A percentile compares a stretch with the other conserved stretches of the same genome.
Conservation (phyloP, 2,888 invertebrate genomes). For the Nowickia ferox region DNA sequence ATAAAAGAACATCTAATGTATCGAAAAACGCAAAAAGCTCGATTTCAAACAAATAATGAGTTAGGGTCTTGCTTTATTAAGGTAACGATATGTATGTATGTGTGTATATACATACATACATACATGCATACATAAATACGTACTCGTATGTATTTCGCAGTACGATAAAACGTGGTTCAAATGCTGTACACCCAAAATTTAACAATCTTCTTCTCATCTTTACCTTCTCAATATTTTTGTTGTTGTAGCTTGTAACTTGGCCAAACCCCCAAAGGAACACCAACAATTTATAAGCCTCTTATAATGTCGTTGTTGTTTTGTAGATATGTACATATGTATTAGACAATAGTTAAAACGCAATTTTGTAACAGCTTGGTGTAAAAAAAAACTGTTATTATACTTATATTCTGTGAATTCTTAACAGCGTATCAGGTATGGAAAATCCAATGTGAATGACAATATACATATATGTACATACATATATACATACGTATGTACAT, state of each 20-base stretch:
- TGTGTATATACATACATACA: background rate
- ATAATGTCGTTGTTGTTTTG: background rate
- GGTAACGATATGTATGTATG: too few species aligned
- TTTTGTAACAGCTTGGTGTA: background rate
- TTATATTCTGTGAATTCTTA: background rate
- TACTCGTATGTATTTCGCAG: background rate
- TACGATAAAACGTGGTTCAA: background rate
- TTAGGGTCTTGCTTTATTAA: too few species aligned
- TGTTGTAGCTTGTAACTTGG: conserved; percentile 8
- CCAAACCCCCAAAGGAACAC: conserved; percentile 5
- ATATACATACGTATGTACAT: too few species aligned
- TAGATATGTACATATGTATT: background rate
- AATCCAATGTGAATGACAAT: background rate
- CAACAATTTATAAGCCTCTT: conserved; percentile 3
- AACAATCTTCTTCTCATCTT: background rate
- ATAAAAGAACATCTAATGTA: too few species aligned
- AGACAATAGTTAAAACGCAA: background rate
- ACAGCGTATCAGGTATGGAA: background rate
- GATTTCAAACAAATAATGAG: too few species aligned
- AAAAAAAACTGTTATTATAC: background rate
- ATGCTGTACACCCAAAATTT: background rate
- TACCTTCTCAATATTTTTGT: background rate
- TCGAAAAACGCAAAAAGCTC: too few species aligned
- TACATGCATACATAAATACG: background rate
- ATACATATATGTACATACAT: too few species aligned